Evolutionary conservation across 1,140 invertebrate species (phyloP), one percentile per base, ranked within the genome.

Genomic region (Bathynomus jamesi): DNA sequence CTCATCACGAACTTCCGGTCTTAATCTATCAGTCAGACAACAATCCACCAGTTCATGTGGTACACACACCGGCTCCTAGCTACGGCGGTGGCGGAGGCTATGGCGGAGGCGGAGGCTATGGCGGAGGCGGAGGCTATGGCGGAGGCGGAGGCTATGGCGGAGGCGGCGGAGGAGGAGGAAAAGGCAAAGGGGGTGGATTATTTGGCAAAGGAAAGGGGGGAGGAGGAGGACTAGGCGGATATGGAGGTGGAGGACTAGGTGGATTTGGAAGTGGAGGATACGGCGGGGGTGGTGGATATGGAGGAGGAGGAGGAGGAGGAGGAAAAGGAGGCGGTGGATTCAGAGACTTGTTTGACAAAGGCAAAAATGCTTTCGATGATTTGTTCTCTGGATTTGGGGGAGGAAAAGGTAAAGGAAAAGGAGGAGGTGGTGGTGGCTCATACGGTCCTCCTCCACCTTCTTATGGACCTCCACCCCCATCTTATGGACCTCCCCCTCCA

Each of bases 1-100:
- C 83, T 0, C 82, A 83, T 73, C 80, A 83, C 70, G 82, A 83
- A 53, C 74, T 83, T 10, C 83, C 83, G 4, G 79, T 83, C 5
- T 79, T 82, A 2, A 82, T 82, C 8, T 82, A 83, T 70, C 80
- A 82, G 64, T 82, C 81, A 3, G 79, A 81, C 65, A 71, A 79
- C 60, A 79, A 79, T 27, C 82, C 82, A 7, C 81, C 82, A 17
- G 79, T 83, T 46, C 81, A 82, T 71, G 80, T 82, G 27, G 80
- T 83, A 10, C 76, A 81, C 72, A 76, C 77, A 13, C 75, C 73
- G 4, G 67, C 67, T 0, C 72, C 72, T n/a, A 53, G 70, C 29
- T 61, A 61, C 29, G 67, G 67, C 11, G 40, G 30, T 17, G 53
- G 25, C 8, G 67, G 67, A 69, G 28, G 46, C 3, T 40, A 60